Evolutionary conservation across 2,113 vertebrate species (phyloP), one percentile per base, ranked within the genome.

Genomic region (Acanthisitta chloris): DNA sequence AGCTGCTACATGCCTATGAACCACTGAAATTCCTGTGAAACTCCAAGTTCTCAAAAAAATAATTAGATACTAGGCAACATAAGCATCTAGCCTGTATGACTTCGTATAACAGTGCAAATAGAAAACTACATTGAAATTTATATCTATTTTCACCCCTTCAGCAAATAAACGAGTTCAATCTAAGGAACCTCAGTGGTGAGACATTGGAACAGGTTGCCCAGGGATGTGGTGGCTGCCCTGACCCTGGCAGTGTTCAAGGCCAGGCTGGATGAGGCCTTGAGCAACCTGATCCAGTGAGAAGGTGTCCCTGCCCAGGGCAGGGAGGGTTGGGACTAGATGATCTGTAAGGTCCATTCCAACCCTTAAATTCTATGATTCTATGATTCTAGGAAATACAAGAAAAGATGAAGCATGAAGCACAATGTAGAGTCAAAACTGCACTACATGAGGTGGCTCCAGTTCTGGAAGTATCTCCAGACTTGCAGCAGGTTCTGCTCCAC

Each of bases 371-470:
- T n/a, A n/a, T n/a, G n/a, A n/a, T n/a, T n/a, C n/a, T n/a, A n/a
- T n/a, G n/a, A n/a, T n/a, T n/a, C n/a, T n/a, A n/a, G n/a, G n/a
- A n/a, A 12, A 61, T 1, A 38, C 0, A 8, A 48, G 14, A 26
- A 43, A 33, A 43, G 1, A 17, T 0, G 19, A 61, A 81, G 21
- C 3, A 1, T 5, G 29, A 62, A 46, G 51, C 4, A 0, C 19
- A 10, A 6, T 0, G 2, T 16, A n/a, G 9, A 78, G 11, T 26
- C 28, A 59, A 8, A 80, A 23, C 26, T 8, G 15, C 65, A 51
- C 0, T 40, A 24, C 3, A 1, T 0, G 26, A 71, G 51, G 20
- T 12, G 6, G 23, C 14, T 17, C 17, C 33, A 38, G 49, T 10
- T 65, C 12, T 25, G 38, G 42, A 85, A 77, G 9, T 13, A 26